Evolutionary conservation across 2,113 vertebrate species (phyloP), one percentile per base, ranked within the genome.

Genomic region (Todiramphus chloris): DNA sequence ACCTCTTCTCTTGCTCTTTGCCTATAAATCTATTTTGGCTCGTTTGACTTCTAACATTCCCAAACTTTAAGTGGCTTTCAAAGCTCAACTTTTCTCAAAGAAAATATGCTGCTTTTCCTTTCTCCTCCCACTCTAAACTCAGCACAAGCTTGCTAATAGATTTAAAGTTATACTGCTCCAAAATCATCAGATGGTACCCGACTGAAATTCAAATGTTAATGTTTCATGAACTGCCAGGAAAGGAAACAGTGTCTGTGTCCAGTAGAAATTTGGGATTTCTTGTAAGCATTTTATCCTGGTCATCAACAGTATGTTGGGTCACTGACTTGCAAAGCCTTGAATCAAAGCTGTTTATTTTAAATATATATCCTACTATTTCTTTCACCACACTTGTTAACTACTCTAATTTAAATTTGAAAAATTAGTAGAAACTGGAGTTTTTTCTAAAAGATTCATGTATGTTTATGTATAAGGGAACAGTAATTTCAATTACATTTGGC

Each of bases 1-100:
- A 95, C 89, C 93, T 86, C 82, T 78, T 86, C 39, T 81, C 76
- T 84, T 91, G 83, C 69, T 89, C 89, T 93, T 72, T 89, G 37
- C 19, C 46, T 28, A 51, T 46, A 82, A 85, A 85, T 53, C 3
- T 50, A 35, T 87, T 44, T 87, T 89, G 94, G 73, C 48, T 93
- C 77, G 66, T 72, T 83, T 81, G 53, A 43, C 58, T 92, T 74
- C 62, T 28, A 84, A 87, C 62, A 76, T 92, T 93, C 48, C 56
- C 90, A 70, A 84, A 73, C 39, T 68, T 90, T 25, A 73, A 84
- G 64, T n/a, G 60, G n/a, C 56, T 89, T 79, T 89, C 48, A 86
- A 79, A 92, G n/a, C 44, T 51, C 66, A 86, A 24, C 44, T 79
- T 87, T 31, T 78, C 70, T 76, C 28, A 90, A 35, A 96, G 44